These are phyloP conservation scores for Lytechinus pictus DNA, from an alignment of 35 echinoderm and acorn worm species.

Conservation along the genomic window DNA sequence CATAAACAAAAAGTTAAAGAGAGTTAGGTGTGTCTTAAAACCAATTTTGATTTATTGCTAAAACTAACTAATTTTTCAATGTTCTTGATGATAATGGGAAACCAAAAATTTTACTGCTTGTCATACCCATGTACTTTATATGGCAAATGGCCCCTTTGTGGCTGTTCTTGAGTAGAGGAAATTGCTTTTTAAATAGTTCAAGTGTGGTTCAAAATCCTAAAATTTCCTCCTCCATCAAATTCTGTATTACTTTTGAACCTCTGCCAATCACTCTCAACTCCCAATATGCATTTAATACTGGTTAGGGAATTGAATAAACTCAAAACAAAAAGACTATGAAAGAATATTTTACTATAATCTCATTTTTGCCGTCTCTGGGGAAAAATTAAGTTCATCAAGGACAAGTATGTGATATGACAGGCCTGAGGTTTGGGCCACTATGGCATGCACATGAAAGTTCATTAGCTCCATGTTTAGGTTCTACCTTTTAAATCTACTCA, in stretches of 20 bases:
- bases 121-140: not conserved
- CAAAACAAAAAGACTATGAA: not conserved
- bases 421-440: not conserved
- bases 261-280: not conserved
- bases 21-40: not conserved
- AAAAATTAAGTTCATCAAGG: not conserved
- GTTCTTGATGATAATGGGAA: not conserved
- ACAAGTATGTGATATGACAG: not conserved
- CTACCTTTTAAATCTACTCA: no score
- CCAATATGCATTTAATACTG: no score
- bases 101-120: not conserved
- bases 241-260: not conserved
- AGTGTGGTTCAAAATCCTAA: not conserved
- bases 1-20: not conserved
- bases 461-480: no score
- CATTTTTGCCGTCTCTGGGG: not conserved
- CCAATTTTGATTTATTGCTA: not conserved
- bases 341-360: not conserved
- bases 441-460: no score
- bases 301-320: not conserved
- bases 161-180: not conserved
- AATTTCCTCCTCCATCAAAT: not conserved
- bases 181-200: conserved; percentile 20
- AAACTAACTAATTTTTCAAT: not conserved
- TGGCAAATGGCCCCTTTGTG: not conserved